Percentiles rank a stretch among this genome's conserved stretches.
phyloP scores from a whole-genome alignment of 92 coral and sea anemone species.

The Palythoa grandiflora region DNA sequence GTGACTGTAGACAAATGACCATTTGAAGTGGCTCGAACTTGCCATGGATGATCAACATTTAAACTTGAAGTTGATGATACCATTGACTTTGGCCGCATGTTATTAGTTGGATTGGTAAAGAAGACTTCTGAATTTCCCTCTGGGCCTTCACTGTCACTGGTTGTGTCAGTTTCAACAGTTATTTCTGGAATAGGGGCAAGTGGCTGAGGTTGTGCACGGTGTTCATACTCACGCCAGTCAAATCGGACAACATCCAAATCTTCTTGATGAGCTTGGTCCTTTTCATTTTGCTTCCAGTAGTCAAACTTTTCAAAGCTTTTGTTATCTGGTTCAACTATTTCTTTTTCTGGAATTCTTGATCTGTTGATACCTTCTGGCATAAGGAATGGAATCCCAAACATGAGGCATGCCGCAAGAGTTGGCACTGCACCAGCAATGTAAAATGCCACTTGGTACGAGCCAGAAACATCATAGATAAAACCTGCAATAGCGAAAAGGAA shows the following conservation, averaged over 20 bases:
- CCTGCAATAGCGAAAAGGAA: conserved; percentile 61
- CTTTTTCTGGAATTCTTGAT: conserved; percentile 64
- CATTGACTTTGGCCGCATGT: conserved; percentile 28
- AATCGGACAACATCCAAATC: conserved; percentile 32
- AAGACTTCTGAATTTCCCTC: conserved; percentile 14
- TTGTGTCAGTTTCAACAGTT: conserved; percentile 13
- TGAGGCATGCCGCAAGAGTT: conserved; percentile 91
- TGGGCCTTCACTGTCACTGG: neutral
- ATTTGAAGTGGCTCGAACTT: conserved; percentile 71
- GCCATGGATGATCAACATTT: conserved; percentile 34
- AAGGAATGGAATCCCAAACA: conserved; percentile 94
- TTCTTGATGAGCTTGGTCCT: neutral
- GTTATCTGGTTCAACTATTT: conserved; percentile 71
- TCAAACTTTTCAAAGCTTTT: conserved; percentile 52
- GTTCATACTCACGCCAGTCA: conserved; percentile 44
- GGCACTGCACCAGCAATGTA: conserved; percentile 99
- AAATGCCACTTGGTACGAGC: conserved; percentile 95
- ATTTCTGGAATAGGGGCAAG: conserved; percentile 40
- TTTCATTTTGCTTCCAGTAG: conserved; percentile 30
- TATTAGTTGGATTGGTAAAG: neutral
- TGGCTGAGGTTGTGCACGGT: neutral
- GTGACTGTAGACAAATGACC: conserved; percentile 48
- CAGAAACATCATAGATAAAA: conserved; percentile 82
- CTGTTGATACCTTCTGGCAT: conserved; percentile 88
- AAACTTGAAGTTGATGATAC: conserved; percentile 26